phyloP scores from a whole-genome alignment of 2,888 invertebrate species.

The Noctua janthe region DNA sequence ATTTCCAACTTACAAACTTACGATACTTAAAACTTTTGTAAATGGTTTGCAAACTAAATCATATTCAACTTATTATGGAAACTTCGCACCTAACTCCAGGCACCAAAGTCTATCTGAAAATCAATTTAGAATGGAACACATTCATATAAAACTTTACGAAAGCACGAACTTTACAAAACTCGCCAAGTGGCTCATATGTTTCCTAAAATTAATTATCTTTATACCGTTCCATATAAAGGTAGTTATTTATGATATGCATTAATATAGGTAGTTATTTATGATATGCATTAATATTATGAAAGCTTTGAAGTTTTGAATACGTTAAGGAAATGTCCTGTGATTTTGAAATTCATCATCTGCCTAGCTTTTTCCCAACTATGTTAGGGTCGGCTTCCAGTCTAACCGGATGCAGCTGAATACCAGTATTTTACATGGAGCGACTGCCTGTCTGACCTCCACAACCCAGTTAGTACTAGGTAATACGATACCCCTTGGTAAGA shows the following conservation, averaged over 20 bases:
- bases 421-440: too few species aligned
- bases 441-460: too few species aligned
- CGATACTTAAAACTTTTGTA: conserved; percentile 8
- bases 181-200: not conserved
- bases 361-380: too few species aligned
- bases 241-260: not conserved
- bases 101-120: conserved; percentile 38
- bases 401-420: too few species aligned
- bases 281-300: not conserved
- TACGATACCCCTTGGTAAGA: too few species aligned
- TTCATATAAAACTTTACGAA: conserved; percentile 32
- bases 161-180: conserved; percentile 20
- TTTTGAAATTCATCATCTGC: not conserved
- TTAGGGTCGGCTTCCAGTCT: too few species aligned
- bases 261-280: not conserved
- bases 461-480: too few species aligned
- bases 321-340: not conserved
- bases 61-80: conserved; percentile 14
- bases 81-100: conserved; percentile 3
- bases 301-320: not conserved
- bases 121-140: conserved; percentile 36
- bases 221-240: not conserved
- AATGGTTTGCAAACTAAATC: conserved; percentile 19
- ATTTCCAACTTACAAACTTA: not conserved
- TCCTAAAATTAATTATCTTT: conserved; percentile 8